phyloP scores from a whole-genome alignment of 2,888 invertebrate genomes.

The Apamea monoglypha region DNA sequence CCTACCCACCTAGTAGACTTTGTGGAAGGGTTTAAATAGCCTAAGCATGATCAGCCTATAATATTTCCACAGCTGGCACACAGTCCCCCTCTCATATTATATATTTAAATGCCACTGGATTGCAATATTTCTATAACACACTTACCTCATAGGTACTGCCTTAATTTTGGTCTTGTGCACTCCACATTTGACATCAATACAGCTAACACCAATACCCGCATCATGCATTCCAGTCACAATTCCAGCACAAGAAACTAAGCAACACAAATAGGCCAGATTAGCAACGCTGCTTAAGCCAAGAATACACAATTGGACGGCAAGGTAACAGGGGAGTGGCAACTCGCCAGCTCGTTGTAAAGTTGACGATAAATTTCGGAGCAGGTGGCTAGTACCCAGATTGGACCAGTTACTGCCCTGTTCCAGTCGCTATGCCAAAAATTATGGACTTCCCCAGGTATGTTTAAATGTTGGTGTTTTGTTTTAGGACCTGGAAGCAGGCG shows the following conservation, averaged over 20 bases:
- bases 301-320: slow-evolving; percentile 58
- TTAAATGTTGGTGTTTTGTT: slow-evolving; percentile 39
- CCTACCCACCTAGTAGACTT: neutral
- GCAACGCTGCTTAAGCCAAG: slow-evolving; percentile 61
- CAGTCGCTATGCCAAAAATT: slow-evolving; percentile 63
- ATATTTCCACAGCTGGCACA: neutral
- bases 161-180: neutral
- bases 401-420: slow-evolving; percentile 57
- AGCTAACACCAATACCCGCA: neutral
- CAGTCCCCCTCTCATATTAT: neutral
- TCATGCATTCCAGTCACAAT: slow-evolving; percentile 9
- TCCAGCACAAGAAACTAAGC: slow-evolving; percentile 29
- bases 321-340: slow-evolving; percentile 74
- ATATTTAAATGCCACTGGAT: neutral
- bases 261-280: slow-evolving; percentile 55
- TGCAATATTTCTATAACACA: neutral
- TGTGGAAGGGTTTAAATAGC: neutral
- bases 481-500: neutral
- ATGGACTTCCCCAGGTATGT: slow-evolving; percentile 56
- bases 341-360: slow-evolving; percentile 79
- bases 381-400: slow-evolving; percentile 70
- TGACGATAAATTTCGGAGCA: slow-evolving; percentile 77
- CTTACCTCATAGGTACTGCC: neutral
- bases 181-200: neutral
- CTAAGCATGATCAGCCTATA: neutral